A percentile compares a stretch with the other conserved stretches of the same genome.
Evolutionary conservation across 2,113 vertebrate genomes (phyloP).

Genomic region (Aleadryas rufinucha): DNA sequence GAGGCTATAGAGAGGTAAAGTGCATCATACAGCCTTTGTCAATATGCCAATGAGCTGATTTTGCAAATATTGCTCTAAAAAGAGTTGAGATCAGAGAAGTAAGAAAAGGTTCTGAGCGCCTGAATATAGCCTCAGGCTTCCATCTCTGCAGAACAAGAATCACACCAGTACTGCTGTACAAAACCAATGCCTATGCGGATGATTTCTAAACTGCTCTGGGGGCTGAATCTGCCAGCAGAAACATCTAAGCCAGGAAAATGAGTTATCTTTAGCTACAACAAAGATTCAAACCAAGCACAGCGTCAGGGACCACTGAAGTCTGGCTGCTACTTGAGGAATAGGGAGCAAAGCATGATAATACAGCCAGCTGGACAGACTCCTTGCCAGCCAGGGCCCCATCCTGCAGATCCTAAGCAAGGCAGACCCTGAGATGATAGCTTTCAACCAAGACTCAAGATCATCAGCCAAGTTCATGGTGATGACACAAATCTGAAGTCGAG

Average conservation of each 20-base stretch:
- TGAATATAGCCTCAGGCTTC: not conserved
- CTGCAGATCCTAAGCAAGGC: not conserved
- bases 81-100: not conserved
- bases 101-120: not conserved
- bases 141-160: not conserved
- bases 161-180: not conserved
- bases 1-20: not conserved
- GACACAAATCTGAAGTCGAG: not conserved
- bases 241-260: not conserved
- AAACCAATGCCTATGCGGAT: not conserved
- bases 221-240: not conserved
- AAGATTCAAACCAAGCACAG: not conserved
- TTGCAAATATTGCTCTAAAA: not conserved
- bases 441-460: not conserved
- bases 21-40: not conserved
- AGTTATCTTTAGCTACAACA: not conserved
- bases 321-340: not conserved
- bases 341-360: not conserved
- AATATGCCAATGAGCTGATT: not conserved
- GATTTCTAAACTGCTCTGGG: not conserved
- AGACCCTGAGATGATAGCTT: not conserved
- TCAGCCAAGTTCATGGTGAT: not conserved
- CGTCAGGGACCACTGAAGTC: not conserved
- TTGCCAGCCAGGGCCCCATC: not conserved
- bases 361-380: not conserved